phyloP scores from a whole-genome alignment of 2,113 vertebrate genomes.

The Channa argus region DNA sequence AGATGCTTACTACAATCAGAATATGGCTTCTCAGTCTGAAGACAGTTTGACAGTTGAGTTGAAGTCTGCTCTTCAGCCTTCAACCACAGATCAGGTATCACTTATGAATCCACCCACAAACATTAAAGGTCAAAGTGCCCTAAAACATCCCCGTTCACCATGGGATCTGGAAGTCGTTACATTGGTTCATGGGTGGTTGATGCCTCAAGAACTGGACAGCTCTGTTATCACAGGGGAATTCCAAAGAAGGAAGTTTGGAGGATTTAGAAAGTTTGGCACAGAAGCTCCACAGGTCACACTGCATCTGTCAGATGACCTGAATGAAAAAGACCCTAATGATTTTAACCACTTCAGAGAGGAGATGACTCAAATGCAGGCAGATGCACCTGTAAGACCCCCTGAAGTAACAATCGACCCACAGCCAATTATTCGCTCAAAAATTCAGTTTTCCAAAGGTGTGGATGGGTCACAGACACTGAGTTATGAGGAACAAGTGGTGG shows the following conservation, averaged over 20 bases:
- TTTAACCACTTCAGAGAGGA: neutral
- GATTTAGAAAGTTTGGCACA: neutral
- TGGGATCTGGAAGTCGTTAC: neutral
- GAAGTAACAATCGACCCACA: neutral
- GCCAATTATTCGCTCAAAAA: constrained; percentile 46
- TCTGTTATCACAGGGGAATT: neutral
- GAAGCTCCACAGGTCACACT: neutral
- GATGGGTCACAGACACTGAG: constrained; percentile 62
- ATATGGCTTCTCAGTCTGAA: neutral
- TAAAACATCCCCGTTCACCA: accelerated
- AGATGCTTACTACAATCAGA: neutral
- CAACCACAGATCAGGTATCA: neutral
- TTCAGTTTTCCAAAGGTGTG: constrained; percentile 46
- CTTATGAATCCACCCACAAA: neutral
- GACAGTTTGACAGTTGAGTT: neutral
- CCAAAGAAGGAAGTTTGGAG: constrained; percentile 2
- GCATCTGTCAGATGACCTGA: neutral
- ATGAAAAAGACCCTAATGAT: neutral
- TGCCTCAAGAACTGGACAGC: neutral
- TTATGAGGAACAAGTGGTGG: constrained; percentile 73
- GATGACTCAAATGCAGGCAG: neutral
- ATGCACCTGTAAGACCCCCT: neutral
- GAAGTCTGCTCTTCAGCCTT: neutral
- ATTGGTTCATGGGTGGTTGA: neutral
- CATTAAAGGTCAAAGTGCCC: neutral